These are phyloP conservation scores for Gymnothorax reevesii DNA, from an alignment of 2,797 vertebrate genomes.

Conservation along the genomic window DNA sequence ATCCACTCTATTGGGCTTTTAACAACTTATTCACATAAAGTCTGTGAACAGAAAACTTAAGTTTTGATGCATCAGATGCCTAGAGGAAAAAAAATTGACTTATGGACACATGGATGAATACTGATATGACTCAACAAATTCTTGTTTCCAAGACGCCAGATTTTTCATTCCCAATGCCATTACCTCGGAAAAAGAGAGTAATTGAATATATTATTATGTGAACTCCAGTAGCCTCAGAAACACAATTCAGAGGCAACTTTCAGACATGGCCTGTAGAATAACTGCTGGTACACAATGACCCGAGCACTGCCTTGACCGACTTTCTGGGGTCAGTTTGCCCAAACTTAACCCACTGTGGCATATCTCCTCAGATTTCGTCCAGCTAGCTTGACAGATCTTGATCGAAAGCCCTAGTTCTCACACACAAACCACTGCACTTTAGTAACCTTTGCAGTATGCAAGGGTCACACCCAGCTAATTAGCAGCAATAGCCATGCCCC, in stretches of 20 bases:
- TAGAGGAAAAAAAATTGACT: background rate
- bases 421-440: conserved; percentile 41
- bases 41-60: background rate
- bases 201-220: background rate
- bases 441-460: conserved; percentile 46
- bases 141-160: background rate
- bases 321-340: background rate
- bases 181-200: background rate
- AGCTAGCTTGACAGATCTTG: too few species aligned
- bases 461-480: background rate
- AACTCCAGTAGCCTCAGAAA: background rate
- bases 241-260: background rate
- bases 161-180: background rate
- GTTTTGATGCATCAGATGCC: background rate
- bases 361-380: too few species aligned
- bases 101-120: background rate
- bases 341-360: background rate
- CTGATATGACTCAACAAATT: background rate
- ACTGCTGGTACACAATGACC: background rate
- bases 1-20: background rate
- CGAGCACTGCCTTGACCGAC: background rate
- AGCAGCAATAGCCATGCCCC: background rate
- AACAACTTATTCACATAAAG: background rate
- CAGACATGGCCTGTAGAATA: background rate
- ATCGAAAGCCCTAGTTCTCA: background rate